Base-by-base conservation (phyloP, 2,113 vertebrate genomes). In the Silurus asotus region DNA sequence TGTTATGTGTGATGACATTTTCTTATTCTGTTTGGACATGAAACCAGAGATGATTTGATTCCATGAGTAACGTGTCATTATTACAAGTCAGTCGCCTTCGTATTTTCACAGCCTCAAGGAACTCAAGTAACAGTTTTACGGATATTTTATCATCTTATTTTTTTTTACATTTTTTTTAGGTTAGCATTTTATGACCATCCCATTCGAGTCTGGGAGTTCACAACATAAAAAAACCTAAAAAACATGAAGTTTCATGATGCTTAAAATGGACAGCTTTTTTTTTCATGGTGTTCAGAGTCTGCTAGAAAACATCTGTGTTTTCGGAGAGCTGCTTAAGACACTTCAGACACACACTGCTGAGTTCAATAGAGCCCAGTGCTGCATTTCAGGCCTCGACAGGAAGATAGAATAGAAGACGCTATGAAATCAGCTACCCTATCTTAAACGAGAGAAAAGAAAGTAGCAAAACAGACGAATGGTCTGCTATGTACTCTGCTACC, bases 321-420 rank as follows among this genome's bases (percentile, higher is more conserved):
- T 81, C 56, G 20, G 37, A 85, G 75, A 49, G 77, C 23, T 19
- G 55, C 78, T 81, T 61, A 72, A 81, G 64, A 75, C 67, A 74
- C 77, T 61, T 81, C 15, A 81, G 85, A 81, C 79, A 76, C 55
- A 84, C 51, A 65, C 58, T 49, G 59, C 51, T 76, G 59, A 65
- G 72, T 82, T 82, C 58, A 82, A 77, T 76, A 53, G 70, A 64
- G 72, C 70, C 70, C 65, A 53, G 61, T 65, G 53, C 86, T 83
- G 86, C 64, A 82, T 87, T 67, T 87, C 80, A 58, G 25, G 80
- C 59, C 86, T 87, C 80, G 14, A 77, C 59, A 87, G 86, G 72
- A 80, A 82, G 80, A 86, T 81, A 81, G 77, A 86, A 86, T 74
- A 87, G 86, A 83, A 59, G 70, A 77, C 80, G 58, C 70, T 56